Base-by-base conservation (phyloP, 2,113 vertebrate genomes). In the Sylvilagus bachmani region DNA sequence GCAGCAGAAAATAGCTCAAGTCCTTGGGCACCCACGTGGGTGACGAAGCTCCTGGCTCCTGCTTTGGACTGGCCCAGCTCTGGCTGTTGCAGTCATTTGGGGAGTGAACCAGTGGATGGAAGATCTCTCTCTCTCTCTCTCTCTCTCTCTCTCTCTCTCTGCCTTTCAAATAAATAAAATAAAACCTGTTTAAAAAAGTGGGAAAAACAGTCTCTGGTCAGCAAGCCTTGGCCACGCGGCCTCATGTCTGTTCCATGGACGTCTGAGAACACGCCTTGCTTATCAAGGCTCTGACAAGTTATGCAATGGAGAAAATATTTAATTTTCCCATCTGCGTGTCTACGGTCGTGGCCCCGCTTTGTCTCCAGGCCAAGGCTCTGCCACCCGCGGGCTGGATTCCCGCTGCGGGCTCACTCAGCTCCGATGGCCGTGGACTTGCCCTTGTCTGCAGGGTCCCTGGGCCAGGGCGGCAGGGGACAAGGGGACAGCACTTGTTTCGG, bases 371-470 rank as follows among this genome's bases (percentile, higher is more conserved):
- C 14, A 14, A 1, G 0, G 21, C 38, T 66, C 71, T 5, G 16
- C 27, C 22, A 1, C 55, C 55, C 5, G 14, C 17, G 17, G 55
- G 55, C 55, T 58, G 55, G 55, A 17, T 17, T 58, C 55, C 17
- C 58, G 11, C 67, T 51, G 36, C 12, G 13, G 4, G 16, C 24
- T 9, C 10, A 0, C 27, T 44, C 10, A 6, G 29, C 58, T 33
- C 51, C 7, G 25, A 0, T 0, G 0, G 31, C 8, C 16, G 69
- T 69, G 1, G 5, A 9, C 16, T 53, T 55, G 25, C 31, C n/a
- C 10, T 33, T 16, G n/a, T 62, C 4, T 33, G 27, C 38, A 16
- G 14, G 44, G 55, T 64, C 22, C 24, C 70, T 12, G n/a, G 11
- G 0, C 10, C 33, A 7, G 9, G 88, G n/a, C 31, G 24, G 11